Base-by-base conservation (phyloP, 2,797 vertebrate species). In the Pagetopsis macropterus region DNA sequence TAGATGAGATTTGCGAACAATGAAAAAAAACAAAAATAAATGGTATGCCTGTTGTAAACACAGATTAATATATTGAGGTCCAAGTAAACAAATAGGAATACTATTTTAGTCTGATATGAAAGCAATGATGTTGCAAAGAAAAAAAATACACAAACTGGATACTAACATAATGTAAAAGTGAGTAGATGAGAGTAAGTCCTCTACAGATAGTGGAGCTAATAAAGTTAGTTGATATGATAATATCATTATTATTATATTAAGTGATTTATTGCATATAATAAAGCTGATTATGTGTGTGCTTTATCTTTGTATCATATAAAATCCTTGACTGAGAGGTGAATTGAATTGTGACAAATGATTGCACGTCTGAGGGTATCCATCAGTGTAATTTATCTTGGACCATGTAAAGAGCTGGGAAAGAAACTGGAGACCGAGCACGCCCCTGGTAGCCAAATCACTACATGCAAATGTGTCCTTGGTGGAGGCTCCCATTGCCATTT, bases 381-480 rank as follows among this genome's bases (percentile, higher is more conserved):
- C 77, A 16, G 54, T 17, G 40, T 77, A 74, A 82, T 84, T 83
- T 62, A 79, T 88, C 63, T 86, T 75, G 66, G 64, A 81, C 56
- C 46, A 45, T 17, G 45, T 46, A 33, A 48, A 19, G 37, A 6
- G 10, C 21, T 10, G 61, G 66, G 41, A 75, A 46, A 59, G 58
- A 81, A 69, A 82, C 55, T 60, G 55, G 65, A 84, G 75, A 75
- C 60, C 50, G 66, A 73, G 48, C 70, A 48, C 9, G 21, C 43
- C 57, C 62, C 54, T 49, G 54, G 31, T 73, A 72, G 78, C 83
- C 87, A 89, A 83, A 89, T 88, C 62, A 82, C 80, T 62, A 65
- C 76, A 85, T 75, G 72, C 59, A 83, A 89, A 87, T 88, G 62
- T 84, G 84, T 87, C 87, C 86, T 90, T 88, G 86, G 84, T 84